These are phyloP conservation scores for Corella eumyota DNA, from an alignment of 23 tunicate species.

Conservation along the genomic window DNA sequence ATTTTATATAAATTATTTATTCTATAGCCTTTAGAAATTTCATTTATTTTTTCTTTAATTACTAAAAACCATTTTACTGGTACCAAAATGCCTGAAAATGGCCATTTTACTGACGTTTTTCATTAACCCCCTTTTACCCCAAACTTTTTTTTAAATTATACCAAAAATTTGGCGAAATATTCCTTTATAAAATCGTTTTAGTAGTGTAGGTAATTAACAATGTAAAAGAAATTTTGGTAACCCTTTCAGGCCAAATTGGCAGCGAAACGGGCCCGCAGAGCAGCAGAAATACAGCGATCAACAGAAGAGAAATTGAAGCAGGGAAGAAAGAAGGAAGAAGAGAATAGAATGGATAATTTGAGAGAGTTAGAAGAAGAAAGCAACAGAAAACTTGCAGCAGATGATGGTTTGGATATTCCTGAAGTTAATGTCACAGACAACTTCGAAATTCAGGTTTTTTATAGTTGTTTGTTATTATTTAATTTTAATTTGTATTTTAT, in stretches of 20 bases:
- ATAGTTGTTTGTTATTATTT: neutral
- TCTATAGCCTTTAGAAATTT: neutral
- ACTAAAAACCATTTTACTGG: too few species aligned
- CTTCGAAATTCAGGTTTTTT: conserved; percentile 52
- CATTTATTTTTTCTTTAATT: too few species aligned
- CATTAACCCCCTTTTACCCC: too few species aligned
- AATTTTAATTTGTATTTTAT: neutral
- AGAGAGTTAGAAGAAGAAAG: conserved; percentile 25
- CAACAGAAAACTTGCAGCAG: conserved; percentile 18
- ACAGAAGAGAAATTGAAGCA: conserved; percentile 37
- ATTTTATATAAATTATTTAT: neutral
- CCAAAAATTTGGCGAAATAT: too few species aligned
- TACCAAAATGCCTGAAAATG: too few species aligned
- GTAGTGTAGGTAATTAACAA: too few species aligned
- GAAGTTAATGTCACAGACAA: conserved; percentile 38
- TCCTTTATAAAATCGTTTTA: too few species aligned
- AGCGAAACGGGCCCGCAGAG: conserved; percentile 59
- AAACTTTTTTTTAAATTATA: too few species aligned
- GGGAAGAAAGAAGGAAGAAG: conserved; percentile 38
- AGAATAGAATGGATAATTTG: conserved; percentile 41
- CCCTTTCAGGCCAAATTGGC: conserved; percentile 63
- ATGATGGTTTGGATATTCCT: conserved; percentile 61
- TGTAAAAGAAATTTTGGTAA: too few species aligned
- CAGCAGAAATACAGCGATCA: conserved; percentile 62
- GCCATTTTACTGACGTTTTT: too few species aligned